Evolutionary conservation across 2,113 vertebrate species (phyloP).

Genomic region (Forbesichthys agassizii): DNA sequence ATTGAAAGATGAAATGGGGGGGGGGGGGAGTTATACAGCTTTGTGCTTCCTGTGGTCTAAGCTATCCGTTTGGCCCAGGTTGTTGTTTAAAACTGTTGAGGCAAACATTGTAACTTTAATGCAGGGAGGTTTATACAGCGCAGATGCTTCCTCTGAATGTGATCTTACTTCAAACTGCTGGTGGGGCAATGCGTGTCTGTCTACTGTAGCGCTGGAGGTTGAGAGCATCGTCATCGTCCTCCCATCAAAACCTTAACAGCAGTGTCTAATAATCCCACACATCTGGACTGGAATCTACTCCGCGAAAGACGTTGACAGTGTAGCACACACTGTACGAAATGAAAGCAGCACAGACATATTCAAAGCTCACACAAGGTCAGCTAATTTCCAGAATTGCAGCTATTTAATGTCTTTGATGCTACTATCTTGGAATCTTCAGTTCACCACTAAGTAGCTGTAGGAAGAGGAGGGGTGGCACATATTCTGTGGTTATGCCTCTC

Average conservation of each 20-base stretch:
- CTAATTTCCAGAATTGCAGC: conserved; percentile 4
- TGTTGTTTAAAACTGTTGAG: conserved; percentile 40
- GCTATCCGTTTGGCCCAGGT: conserved; percentile 31
- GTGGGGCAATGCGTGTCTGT: conserved; percentile 63
- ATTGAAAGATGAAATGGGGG: conserved; percentile 48
- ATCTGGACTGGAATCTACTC: conserved; percentile 21
- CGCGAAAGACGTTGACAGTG: not conserved
- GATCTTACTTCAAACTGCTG: conserved; percentile 54
- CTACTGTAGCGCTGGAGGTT: conserved; percentile 70
- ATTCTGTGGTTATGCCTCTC: too few species aligned
- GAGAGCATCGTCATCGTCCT: conserved; percentile 62
- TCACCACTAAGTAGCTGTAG: too few species aligned
- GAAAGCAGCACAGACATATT: not conserved
- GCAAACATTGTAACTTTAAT: conserved; percentile 63
- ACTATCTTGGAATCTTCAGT: too few species aligned
- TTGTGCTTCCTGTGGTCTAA: conserved; percentile 58
- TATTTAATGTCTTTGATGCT: conserved; percentile 36
- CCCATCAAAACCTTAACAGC: conserved; percentile 32
- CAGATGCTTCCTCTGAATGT: conserved; percentile 48
- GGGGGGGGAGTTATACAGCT: conserved; percentile 18
- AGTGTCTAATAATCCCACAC: conserved; percentile 27
- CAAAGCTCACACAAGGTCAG: not conserved
- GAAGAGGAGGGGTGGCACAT: too few species aligned
- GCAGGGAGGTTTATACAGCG: conserved; percentile 45
- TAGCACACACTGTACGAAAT: not conserved